These are phyloP conservation scores for Atherinomorus stipes DNA, from an alignment of 2,113 vertebrate genomes.

Conservation along the genomic window DNA sequence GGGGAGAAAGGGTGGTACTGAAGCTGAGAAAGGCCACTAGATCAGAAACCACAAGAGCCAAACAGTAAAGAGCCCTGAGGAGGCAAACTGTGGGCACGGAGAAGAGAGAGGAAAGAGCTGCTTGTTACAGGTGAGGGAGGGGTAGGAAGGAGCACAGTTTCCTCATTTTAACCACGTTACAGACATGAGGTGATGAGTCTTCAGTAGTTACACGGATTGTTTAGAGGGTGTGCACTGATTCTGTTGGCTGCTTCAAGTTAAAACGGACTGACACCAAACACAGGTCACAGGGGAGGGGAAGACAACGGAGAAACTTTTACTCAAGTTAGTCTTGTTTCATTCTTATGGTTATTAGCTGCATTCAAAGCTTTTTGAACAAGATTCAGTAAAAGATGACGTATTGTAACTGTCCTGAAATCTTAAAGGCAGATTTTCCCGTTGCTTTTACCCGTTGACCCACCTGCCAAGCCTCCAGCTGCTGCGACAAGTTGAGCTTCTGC, in stretches of 20 bases:
- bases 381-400: not conserved
- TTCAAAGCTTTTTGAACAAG: not conserved
- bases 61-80: slow-evolving; percentile 99
- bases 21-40: slow-evolving; percentile 99
- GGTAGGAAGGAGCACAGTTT: slow-evolving; percentile 21
- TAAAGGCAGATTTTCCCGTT: not conserved
- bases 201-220: slow-evolving; percentile 24
- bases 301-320: not conserved
- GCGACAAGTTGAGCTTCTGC: slow-evolving; percentile 97
- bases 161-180: no score
- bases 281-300: slow-evolving; percentile 3
- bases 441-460: slow-evolving; percentile 79
- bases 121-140: slow-evolving; percentile 74
- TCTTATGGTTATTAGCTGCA: not conserved
- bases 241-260: not conserved
- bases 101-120: slow-evolving; percentile 80
- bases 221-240: slow-evolving; percentile 24
- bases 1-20: slow-evolving; percentile 94
- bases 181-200: no score
- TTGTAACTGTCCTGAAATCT: not conserved
- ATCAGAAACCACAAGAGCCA: slow-evolving; percentile 99
- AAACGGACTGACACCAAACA: not conserved
- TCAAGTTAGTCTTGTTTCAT: not conserved
- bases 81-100: slow-evolving; percentile 96
- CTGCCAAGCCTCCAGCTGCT: slow-evolving; percentile 99